A percentile compares a stretch with the other conserved stretches of the same genome.
phyloP scores from a whole-genome alignment of 2,113 vertebrate genomes.

The Kobus ellipsiprymnus region DNA sequence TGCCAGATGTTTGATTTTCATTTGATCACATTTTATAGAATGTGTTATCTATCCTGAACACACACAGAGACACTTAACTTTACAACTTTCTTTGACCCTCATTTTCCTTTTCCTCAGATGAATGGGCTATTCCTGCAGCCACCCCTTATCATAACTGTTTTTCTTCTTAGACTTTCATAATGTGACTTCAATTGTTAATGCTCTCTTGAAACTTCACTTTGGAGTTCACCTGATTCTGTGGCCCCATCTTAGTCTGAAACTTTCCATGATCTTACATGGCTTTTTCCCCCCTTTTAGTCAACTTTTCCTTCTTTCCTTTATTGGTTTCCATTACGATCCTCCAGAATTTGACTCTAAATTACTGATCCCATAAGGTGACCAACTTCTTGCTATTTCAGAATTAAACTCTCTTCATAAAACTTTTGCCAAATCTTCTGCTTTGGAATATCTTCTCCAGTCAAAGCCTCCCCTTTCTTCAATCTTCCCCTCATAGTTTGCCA shows the following conservation, averaged over 20 bases:
- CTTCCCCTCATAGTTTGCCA: neutral
- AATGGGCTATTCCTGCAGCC: conserved; percentile 54
- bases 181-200: conserved; percentile 41
- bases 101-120: conserved; percentile 67
- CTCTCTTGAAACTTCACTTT: conserved; percentile 51
- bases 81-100: conserved; percentile 64
- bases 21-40: conserved; percentile 41
- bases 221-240: conserved; percentile 48
- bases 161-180: conserved; percentile 57
- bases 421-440: neutral
- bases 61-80: conserved; percentile 46
- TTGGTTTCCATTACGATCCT: neutral
- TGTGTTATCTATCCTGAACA: conserved; percentile 43
- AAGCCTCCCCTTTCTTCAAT: neutral
- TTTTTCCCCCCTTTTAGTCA: conserved; percentile 38
- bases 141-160: conserved; percentile 66
- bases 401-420: neutral
- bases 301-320: conserved; percentile 40
- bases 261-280: conserved; percentile 35
- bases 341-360: conserved; percentile 49
- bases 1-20: conserved; percentile 36
- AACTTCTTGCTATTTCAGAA: neutral
- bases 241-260: conserved; percentile 50
- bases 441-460: neutral
- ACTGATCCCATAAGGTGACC: neutral